Base-by-base conservation (phyloP, 2,113 vertebrate genomes). In the Microcebus jonahi region DNA sequence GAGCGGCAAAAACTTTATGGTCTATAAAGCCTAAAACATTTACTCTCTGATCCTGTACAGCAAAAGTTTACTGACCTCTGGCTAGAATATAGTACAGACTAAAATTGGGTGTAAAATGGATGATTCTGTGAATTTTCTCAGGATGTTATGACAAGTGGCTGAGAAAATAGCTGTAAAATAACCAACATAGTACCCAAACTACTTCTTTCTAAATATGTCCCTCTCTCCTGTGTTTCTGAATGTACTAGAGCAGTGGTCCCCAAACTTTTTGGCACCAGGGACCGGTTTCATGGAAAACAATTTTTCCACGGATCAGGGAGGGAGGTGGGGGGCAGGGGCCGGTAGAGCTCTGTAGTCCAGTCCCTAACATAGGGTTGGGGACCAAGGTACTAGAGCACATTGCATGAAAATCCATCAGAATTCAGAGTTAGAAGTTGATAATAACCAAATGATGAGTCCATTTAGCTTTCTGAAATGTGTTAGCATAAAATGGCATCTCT, bases 381-480 rank as follows among this genome's bases (percentile, higher is more conserved):
- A 6, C 53, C 17, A 6, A 17, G 18, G 15, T 92, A 79, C 61
- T 89, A 57, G 34, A 77, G 20, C 20, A 82, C 15, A 75, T 86
- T 88, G 48, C 34, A 79, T 63, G 48, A 96, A 98, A 97, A 93
- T 3, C 31, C 59, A 96, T 23, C 45, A 45, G 61, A 86, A 86
- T 93, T 68, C 73, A 91, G 71, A 94, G 94, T 89, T 89, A 91
- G 82, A 91, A 94, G 13, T 53, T 61, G 48, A 75, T 91, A 83
- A 97, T 85, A 93, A 97, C 76, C n/a, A 94, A 97, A 94, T 96
- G 85, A 97, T 92, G 93, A 93, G 65, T 70, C 48, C 36, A 95
- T 95, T 97, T 97, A 93, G 71, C 23, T 95, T 94, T 96, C 61
- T 83, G 91, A 89, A 97, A 88, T 83, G 84, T 94, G 85, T 89